Evolutionary conservation across 1,140 invertebrate species (phyloP).

Genomic region (Sycobia sp.): DNA sequence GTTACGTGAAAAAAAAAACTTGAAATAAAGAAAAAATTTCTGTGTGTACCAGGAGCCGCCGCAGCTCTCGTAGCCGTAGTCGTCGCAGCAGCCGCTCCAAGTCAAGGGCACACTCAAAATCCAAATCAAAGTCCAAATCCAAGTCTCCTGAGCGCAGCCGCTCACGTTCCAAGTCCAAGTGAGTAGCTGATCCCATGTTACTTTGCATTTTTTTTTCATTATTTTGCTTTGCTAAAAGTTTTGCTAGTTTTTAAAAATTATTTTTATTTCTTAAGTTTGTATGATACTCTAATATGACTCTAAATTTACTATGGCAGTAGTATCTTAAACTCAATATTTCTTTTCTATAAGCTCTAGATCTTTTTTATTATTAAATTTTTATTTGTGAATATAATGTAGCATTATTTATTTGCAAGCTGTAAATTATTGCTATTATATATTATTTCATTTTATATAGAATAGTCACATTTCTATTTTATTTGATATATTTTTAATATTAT

Average conservation of each 20-base stretch:
- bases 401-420: too few species aligned
- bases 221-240: constrained; percentile 30
- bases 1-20: background rate
- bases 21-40: constrained; percentile 9
- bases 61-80: constrained; percentile 65
- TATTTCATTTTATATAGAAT: too few species aligned
- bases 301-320: too few species aligned
- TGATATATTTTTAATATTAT: too few species aligned
- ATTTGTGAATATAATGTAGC: too few species aligned
- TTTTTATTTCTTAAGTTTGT: too few species aligned
- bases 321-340: too few species aligned
- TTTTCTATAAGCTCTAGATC: too few species aligned
- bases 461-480: too few species aligned
- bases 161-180: constrained; percentile 67
- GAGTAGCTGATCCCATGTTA: constrained; percentile 43
- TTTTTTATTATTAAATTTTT: too few species aligned
- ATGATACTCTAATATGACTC: background rate
- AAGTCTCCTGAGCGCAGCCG: constrained; percentile 71
- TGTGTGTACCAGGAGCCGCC: constrained; percentile 53
- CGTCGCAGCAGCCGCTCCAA: constrained; percentile 72
- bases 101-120: constrained; percentile 72
- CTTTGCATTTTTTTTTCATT: constrained; percentile 33
- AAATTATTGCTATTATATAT: too few species aligned
- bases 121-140: constrained; percentile 71
- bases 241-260: background rate